Evolutionary conservation across 2,797 vertebrate genomes (phyloP).

Genomic region (Anniella stebbinsi): DNA sequence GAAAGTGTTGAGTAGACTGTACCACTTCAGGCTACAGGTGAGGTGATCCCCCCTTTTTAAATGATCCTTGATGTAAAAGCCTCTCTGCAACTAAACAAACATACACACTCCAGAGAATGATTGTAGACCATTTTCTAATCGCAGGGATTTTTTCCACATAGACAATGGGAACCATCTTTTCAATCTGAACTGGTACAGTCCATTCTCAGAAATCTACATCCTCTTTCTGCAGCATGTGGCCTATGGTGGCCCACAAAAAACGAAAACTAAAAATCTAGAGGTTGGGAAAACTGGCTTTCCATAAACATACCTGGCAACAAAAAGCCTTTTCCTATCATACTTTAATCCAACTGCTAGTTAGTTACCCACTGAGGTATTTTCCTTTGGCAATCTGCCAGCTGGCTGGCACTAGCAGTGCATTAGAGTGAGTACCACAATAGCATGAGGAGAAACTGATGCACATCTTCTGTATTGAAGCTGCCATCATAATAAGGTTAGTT

Average conservation of each 20-base stretch:
- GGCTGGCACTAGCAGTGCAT: not conserved
- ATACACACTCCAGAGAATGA: not conserved
- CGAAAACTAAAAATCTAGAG: too few relatives aligned
- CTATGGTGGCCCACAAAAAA: not conserved
- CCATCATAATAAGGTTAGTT: constrained; percentile 73
- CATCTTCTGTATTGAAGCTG: constrained; percentile 62
- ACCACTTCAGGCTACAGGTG: not conserved
- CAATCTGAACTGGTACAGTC: not conserved
- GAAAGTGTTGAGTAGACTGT: not conserved
- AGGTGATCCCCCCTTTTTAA: not conserved
- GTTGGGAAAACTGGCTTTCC: not conserved
- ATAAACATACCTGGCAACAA: not conserved
- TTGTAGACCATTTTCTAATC: not conserved
- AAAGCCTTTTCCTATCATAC: not conserved
- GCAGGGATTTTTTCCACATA: not conserved
- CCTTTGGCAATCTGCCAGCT: not conserved
- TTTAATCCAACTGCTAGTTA: not conserved
- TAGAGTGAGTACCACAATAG: not conserved
- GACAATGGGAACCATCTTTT: not conserved
- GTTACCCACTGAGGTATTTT: not conserved
- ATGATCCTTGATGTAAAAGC: not conserved
- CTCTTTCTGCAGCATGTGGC: not conserved
- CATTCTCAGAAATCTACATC: not conserved
- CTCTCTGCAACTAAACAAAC: not conserved
- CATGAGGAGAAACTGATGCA: constrained; percentile 9